phyloP scores from a whole-genome alignment of 53 echinoderm and acorn worm genomes.

The Glandiceps talaboti region DNA sequence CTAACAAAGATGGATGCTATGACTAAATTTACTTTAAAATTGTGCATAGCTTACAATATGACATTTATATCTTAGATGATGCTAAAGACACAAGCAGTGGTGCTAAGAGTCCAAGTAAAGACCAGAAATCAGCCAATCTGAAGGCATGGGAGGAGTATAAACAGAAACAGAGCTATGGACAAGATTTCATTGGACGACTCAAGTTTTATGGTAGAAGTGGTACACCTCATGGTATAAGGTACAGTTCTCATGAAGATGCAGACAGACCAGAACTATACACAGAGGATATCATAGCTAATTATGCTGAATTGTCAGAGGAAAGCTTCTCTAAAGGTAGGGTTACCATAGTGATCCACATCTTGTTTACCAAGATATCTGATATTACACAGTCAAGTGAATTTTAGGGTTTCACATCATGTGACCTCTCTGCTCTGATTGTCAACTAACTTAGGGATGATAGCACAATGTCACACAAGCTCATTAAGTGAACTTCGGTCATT shows the following conservation, averaged over 20 bases:
- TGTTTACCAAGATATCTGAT: too few species aligned
- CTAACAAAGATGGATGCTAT: too few species aligned
- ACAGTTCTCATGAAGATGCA: constrained; percentile 28
- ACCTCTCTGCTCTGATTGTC: too few species aligned
- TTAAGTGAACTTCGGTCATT: too few species aligned
- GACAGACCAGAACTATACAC: constrained; percentile 62
- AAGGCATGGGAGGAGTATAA: constrained; percentile 70
- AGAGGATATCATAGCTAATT: constrained; percentile 54
- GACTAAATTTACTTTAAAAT: too few species aligned
- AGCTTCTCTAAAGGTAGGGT: background rate
- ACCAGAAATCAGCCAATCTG: constrained; percentile 37
- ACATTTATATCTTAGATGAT: background rate
- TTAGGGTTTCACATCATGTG: too few species aligned
- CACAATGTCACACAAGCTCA: too few species aligned
- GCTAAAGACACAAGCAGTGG: background rate
- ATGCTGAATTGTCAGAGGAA: background rate
- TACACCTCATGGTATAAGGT: constrained; percentile 32
- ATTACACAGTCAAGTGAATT: too few species aligned
- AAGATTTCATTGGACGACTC: constrained; percentile 32
- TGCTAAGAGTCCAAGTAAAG: background rate
- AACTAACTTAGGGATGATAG: too few species aligned
- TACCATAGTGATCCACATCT: too few species aligned
- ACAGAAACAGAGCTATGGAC: constrained; percentile 33
- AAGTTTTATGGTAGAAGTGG: constrained; percentile 39
- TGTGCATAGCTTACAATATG: too few species aligned